Percentiles rank a stretch among this genome's conserved stretches.
Evolutionary conservation across 2,113 vertebrate species (phyloP).

Genomic region (Tetrao urogallus): DNA sequence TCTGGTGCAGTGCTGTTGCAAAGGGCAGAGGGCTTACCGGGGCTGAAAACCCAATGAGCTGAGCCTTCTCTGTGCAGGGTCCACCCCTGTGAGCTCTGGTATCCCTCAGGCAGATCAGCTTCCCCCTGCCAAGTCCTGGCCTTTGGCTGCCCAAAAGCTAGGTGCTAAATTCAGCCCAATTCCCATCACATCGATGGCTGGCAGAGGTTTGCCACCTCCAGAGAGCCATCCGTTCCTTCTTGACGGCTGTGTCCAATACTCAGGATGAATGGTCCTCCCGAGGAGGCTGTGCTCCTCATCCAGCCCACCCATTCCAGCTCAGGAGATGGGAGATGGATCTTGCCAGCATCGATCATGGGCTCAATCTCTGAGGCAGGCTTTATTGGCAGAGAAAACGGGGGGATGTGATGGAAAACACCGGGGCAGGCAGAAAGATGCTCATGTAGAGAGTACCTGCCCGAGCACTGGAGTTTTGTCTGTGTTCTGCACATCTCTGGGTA

Average conservation of each 20-base stretch:
- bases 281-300: neutral
- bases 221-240: conserved; percentile 22
- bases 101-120: neutral
- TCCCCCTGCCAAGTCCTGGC: neutral
- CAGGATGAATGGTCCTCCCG: neutral
- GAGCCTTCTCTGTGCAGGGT: neutral
- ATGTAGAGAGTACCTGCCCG: rapidly evolving
- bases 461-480: rapidly evolving
- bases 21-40: neutral
- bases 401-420: neutral
- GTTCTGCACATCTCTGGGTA: neutral
- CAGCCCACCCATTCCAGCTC: neutral
- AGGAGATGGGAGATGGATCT: neutral
- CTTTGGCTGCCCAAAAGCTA: neutral
- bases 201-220: neutral
- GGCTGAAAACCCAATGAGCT: rapidly evolving
- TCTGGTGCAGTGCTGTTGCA: neutral
- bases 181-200: neutral
- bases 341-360: neutral
- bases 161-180: neutral
- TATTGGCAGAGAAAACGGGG: conserved; percentile 37
- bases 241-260: neutral
- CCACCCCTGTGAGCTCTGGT: rapidly evolving
- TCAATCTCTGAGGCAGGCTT: neutral
- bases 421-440: neutral